Conservation (phyloP, 1,140 invertebrate species). For the Apis dorsata region DNA sequence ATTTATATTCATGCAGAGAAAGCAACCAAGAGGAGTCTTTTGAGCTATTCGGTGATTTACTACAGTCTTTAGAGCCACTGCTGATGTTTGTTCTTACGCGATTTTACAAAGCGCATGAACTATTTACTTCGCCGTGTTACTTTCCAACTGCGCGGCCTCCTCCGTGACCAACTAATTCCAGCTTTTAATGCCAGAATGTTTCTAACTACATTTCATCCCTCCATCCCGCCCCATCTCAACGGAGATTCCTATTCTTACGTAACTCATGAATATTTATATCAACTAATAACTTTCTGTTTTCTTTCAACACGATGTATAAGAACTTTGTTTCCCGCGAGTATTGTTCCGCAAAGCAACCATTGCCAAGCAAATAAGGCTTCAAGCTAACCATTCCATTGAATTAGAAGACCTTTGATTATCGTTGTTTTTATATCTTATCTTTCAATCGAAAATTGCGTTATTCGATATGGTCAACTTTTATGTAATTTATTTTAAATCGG, state of each 20-base stretch:
- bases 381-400: neutral
- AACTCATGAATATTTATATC: constrained; percentile 38
- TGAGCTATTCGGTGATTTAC: constrained; percentile 34
- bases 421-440: neutral
- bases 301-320: constrained; percentile 32
- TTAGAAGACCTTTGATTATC: neutral
- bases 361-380: constrained; percentile 7
- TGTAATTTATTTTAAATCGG: too few relatives aligned
- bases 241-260: constrained; percentile 38
- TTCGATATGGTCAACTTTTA: too few relatives aligned
- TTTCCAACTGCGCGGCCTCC: constrained; percentile 12
- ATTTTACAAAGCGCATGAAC: constrained; percentile 27
- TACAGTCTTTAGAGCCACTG: constrained; percentile 1
- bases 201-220: constrained; percentile 25
- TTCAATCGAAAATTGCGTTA: neutral
- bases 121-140: constrained; percentile 24
- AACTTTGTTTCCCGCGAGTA: constrained; percentile 33
- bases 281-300: constrained; percentile 48
- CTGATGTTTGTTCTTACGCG: constrained; percentile 41
- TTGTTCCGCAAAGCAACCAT: constrained; percentile 19
- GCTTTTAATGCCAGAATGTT: constrained; percentile 46
- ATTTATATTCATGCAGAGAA: constrained; percentile 33
- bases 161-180: constrained; percentile 28
- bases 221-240: neutral
- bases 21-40: neutral